Conservation (phyloP, 2,113 vertebrate genomes). For the Pedetes capensis region DNA sequence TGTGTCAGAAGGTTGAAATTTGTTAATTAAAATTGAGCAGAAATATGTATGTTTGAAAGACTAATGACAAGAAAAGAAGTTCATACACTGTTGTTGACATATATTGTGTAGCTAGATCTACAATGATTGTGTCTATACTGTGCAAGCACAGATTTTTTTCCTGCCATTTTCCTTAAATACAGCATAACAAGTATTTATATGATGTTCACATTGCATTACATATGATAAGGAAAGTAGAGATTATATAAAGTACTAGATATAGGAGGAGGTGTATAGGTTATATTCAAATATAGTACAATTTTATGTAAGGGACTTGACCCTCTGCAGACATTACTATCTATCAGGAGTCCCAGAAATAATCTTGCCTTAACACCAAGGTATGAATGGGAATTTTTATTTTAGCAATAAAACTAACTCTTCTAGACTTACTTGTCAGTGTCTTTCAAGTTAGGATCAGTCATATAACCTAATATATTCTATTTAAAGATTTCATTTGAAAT, state of each 20-base stretch:
- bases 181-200: neutral
- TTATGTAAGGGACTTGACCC: no score
- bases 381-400: no score
- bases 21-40: neutral
- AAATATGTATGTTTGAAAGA: neutral
- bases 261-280: neutral
- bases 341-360: neutral
- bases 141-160: neutral
- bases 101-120: neutral
- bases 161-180: neutral
- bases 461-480: no score
- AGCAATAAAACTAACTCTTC: no score
- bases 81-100: neutral
- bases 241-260: neutral
- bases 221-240: no score
- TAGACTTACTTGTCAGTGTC: no score
- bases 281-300: no score
- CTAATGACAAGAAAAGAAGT: neutral
- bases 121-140: neutral
- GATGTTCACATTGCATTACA: neutral
- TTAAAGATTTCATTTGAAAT: no score
- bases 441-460: no score
- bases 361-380: neutral
- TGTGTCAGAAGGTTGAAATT: neutral
- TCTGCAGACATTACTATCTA: neutral